Conservation (phyloP, 2,888 invertebrate genomes). For the Cryptocheilus praepositus region DNA sequence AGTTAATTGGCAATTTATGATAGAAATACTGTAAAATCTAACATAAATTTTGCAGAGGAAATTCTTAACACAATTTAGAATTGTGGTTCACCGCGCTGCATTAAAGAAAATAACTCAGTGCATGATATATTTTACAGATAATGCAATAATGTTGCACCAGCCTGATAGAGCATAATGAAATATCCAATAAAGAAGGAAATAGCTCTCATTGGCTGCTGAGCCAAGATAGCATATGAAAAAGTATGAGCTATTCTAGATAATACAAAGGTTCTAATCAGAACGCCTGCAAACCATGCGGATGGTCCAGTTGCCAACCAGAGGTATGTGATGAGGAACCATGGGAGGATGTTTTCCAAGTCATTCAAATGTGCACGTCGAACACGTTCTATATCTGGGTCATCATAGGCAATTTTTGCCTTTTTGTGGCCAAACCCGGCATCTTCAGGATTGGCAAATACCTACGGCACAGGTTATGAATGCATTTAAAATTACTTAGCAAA, state of each 20-base stretch:
- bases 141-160: conserved; percentile 26
- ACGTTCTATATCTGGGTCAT: conserved; percentile 76
- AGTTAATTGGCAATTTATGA: no score
- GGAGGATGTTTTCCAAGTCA: conserved; percentile 78
- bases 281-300: conserved; percentile 70
- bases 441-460: conserved; percentile 65
- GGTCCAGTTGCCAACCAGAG: conserved; percentile 77
- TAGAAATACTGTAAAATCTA: no score
- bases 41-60: no score
- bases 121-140: conserved; percentile 26
- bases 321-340: conserved; percentile 76
- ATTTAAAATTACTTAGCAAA: no score
- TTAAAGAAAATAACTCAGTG: background rate
- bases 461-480: no score
- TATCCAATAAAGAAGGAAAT: conserved; percentile 73
- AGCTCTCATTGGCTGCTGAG: conserved; percentile 76
- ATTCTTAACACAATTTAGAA: no score
- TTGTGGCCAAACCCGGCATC: conserved; percentile 19
- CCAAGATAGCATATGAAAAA: conserved; percentile 75
- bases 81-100: no score
- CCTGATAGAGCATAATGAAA: conserved; percentile 66
- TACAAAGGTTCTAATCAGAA: conserved; percentile 76
- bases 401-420: conserved; percentile 41
- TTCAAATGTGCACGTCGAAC: conserved; percentile 78
- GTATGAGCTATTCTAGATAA: conserved; percentile 76